Conservation (phyloP, 2,113 vertebrate species). For the Gallinago undulata region DNA sequence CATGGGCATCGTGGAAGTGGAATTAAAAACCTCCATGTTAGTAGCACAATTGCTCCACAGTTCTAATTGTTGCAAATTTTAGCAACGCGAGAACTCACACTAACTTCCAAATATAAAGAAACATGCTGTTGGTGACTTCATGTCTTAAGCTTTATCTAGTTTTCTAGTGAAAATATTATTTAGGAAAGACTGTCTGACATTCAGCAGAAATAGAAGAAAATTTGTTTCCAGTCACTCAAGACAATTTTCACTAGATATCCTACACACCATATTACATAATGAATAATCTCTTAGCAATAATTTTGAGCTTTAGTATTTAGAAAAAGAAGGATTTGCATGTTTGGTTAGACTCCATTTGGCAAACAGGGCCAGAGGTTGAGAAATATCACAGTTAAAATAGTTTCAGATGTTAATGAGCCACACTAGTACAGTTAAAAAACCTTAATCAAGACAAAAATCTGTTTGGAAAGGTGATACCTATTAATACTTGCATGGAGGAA, state of each 20-base stretch:
- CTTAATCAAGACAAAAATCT: not conserved
- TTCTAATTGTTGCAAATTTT: not conserved
- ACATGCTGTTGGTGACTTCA: not conserved
- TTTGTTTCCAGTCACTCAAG: not conserved
- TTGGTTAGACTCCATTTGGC: not conserved
- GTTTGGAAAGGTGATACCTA: not conserved
- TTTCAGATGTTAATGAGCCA: not conserved
- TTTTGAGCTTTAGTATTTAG: not conserved
- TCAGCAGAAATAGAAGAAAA: not conserved
- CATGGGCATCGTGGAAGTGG: not conserved
- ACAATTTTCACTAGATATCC: not conserved
- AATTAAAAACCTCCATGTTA: not conserved
- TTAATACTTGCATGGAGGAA: not conserved
- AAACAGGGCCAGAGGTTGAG: not conserved
- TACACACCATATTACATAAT: not conserved
- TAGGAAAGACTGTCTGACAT: not conserved
- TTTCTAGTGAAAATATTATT: not conserved
- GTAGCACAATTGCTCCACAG: not conserved
- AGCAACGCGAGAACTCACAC: not conserved
- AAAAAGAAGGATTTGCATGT: not conserved
- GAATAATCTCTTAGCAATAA: not conserved
- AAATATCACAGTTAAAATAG: not conserved
- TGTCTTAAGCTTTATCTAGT: not conserved
- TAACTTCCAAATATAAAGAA: not conserved
- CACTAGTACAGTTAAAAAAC: not conserved